Evolutionary conservation across 2,797 vertebrate genomes (phyloP), one percentile per base, ranked within the genome.

Genomic region (Macrochelys suwanniensis): DNA sequence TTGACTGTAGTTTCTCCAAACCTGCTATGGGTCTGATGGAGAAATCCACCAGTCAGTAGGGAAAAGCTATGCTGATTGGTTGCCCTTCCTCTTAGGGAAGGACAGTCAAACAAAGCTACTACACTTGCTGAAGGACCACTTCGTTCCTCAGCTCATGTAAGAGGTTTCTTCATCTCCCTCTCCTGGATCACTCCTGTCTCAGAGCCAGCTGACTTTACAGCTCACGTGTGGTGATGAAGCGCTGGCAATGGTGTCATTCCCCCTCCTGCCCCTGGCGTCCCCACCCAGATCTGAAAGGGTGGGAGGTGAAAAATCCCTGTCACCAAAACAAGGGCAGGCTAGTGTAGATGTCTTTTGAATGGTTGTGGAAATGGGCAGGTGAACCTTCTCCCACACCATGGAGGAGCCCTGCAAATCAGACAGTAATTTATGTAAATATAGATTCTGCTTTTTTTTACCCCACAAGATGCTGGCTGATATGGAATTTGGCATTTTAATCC

Each of bases 271-370:
- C 53, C 17, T 19, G 88, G 26, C 4, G 1, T 84, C 82, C 51
- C 2, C 6, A 19, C 15, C 33, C 61, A 33, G 33, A 33, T 65
- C 31, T 65, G 88, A 51, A 33, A 56, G 49, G 82, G 1, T 1
- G 0, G 1, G 28, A 7, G n/a, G 33, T 5, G 71, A 26, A 87
- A 94, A 91, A 90, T 33, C 7, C 25, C 3, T 5, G 4, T 81
- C 51, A 88, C n/a, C 86, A 13, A 4, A 17, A 9, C 6, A 2
- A 0, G 0, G 0, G 6, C 61, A 33, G 33, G 61, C 61, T 17
- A 5, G 6, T 68, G 61, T 68, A 12, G 23, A 57, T 11, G 26
- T 28, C 26, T 57, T 25, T 28, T 57, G 33, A n/a, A 68, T 68
- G 17, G 15, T 37, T 15, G 33, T 37, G 61, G 33, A n/a, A 26